Evolutionary conservation across 1,140 invertebrate species (phyloP), one percentile per base, ranked within the genome.

Genomic region (Heliothis virescens): DNA sequence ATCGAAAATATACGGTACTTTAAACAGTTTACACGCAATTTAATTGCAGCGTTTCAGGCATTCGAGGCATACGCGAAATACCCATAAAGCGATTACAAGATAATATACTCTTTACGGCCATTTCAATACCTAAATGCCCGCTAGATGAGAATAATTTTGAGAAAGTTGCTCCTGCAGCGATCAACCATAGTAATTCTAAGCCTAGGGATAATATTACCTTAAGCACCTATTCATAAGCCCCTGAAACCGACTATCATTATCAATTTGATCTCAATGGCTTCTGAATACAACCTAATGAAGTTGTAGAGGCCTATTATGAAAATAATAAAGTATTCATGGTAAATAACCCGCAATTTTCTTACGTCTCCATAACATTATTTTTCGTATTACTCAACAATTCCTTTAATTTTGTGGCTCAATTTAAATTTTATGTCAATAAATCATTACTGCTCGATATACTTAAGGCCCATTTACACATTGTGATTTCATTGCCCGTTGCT

Each of bases 221-320:
- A 76, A 76, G 74, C 48, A 76, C 74, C 59, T 76, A 76, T 76
- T 76, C 74, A 76, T 52, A 53, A 52, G 55, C 59, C 48, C 48
- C 59, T 63, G 59, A 63, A 76, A 76, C 26, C 74, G 59, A 65
- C 59, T 63, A 76, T 52, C 13, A 76, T 76, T 76, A 76, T 76
- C 74, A 76, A 76, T 76, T 76, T 76, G 59, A 76, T 76, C 74
- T 76, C 74, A 65, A 76, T 76, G 59, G 59, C 60, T 76, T 65
- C 50, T 76, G 74, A 76, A 76, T 63, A 76, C 26, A 65, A 47
- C 74, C 48, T 76, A 76, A 76, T 76, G 74, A 76, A 63, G 59
- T 65, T 29, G 60, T 60, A 26, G 48, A 74, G 72, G 72, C 55
- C 34, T 63, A 76, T 76, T 76, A 76, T 26, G 60, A 48, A 63